These are phyloP conservation scores for Trichogramma dendrolimi DNA, from an alignment of 2,888 invertebrate species.

Conservation along the genomic window DNA sequence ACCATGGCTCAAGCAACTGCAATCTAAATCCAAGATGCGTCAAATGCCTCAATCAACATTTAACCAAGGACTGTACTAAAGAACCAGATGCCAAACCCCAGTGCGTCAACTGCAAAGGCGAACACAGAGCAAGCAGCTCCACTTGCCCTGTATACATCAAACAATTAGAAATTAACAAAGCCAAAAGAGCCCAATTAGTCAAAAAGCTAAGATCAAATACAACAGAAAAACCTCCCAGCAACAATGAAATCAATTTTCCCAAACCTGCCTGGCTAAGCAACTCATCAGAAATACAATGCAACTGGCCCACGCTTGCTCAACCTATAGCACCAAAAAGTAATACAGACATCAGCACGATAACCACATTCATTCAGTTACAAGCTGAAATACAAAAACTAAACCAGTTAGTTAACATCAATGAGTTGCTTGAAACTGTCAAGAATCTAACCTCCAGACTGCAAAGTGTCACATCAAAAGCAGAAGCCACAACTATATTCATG, in stretches of 20 bases:
- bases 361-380: neutral
- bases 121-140: neutral
- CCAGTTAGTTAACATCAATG: slow-evolving; percentile 6
- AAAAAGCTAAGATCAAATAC: neutral
- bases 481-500: neutral
- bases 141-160: neutral
- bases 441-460: neutral
- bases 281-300: no score
- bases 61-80: slow-evolving; percentile 33
- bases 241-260: neutral
- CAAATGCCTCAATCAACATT: slow-evolving; percentile 31
- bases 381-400: slow-evolving; percentile 7
- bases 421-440: neutral
- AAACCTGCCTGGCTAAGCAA: neutral
- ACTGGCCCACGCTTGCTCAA: no score
- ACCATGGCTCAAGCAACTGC: neutral
- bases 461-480: neutral
- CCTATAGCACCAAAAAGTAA: neutral
- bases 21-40: slow-evolving; percentile 26
- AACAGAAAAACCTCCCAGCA: neutral
- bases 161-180: neutral
- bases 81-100: neutral
- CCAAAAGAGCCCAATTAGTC: neutral
- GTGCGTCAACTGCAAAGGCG: no score
- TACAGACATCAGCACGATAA: neutral